Conservation (phyloP, 1,140 invertebrate genomes). For the Drosophila sp. region DNA sequence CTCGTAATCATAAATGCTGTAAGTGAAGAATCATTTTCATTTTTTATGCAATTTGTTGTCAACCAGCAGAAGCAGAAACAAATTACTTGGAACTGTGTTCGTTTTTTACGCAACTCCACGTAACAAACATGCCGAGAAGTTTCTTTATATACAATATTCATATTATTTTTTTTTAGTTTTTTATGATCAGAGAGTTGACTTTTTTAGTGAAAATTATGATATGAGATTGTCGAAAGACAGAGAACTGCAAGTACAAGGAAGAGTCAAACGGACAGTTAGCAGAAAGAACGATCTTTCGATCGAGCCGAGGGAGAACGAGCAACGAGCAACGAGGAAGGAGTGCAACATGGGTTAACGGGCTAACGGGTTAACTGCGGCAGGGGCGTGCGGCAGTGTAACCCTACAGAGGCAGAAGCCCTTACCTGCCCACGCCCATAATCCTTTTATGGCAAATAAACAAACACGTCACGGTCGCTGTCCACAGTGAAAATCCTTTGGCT, state of each 20-base stretch:
- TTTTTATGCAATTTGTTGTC: conserved; percentile 82
- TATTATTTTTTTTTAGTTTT: conserved; percentile 40
- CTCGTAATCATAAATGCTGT: conserved; percentile 64
- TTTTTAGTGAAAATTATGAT: conserved; percentile 68
- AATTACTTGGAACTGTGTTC: conserved; percentile 61
- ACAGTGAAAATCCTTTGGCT: conserved; percentile 17
- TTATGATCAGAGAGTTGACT: conserved; percentile 71
- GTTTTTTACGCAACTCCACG: conserved; percentile 80
- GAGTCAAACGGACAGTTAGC: conserved; percentile 5
- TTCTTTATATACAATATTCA: conserved; percentile 34
- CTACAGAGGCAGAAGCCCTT: conserved; percentile 49
- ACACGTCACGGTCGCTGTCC: conserved; percentile 63
- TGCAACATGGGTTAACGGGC: conserved; percentile 30
- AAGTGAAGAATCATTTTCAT: conserved; percentile 63
- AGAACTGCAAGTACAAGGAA: conserved; percentile 51
- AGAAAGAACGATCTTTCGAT: neutral
- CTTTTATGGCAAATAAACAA: conserved; percentile 83
- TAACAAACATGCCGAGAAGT: conserved; percentile 40
- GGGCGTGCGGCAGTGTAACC: conserved; percentile 55
- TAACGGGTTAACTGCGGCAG: conserved; percentile 63
- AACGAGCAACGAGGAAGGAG: neutral
- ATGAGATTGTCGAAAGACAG: conserved; percentile 23
- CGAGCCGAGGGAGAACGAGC: neutral
- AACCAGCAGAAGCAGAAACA: conserved; percentile 42
- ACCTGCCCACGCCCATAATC: conserved; percentile 80